A percentile compares a stretch with the other conserved stretches of the same genome.
Evolutionary conservation across 2,888 invertebrate genomes (phyloP).

Genomic region (Corbicula japonica): DNA sequence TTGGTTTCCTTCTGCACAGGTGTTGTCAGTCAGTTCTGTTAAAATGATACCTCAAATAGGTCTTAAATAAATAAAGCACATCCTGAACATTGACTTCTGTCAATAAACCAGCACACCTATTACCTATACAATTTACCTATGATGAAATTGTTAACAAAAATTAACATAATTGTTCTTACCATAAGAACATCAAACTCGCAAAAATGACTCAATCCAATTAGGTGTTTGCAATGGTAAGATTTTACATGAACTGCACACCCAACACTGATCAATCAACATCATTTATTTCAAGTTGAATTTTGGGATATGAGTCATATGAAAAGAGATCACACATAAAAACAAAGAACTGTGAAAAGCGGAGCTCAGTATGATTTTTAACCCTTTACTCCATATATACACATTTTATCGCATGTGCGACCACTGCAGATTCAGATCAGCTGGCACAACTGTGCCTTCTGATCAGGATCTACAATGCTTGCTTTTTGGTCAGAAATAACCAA

Average conservation of each 20-base stretch:
- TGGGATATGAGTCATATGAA: too few species aligned
- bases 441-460: too few species aligned
- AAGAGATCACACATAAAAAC: too few species aligned
- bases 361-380: too few species aligned
- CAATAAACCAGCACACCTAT: conserved; percentile 20
- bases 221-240: background rate
- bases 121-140: background rate
- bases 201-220: background rate
- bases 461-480: too few species aligned
- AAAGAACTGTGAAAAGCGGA: too few species aligned
- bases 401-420: too few species aligned
- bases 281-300: too few species aligned
- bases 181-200: background rate
- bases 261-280: background rate
- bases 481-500: too few species aligned
- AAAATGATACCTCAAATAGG: conserved; percentile 21
- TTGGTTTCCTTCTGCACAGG: conserved; percentile 11
- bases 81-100: conserved; percentile 5
- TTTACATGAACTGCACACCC: background rate
- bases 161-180: background rate
- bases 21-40: conserved; percentile 15
- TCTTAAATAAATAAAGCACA: conserved; percentile 9
- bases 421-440: too few species aligned
- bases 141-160: background rate
- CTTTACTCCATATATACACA: too few species aligned